Evolutionary conservation across 2,888 invertebrate species (phyloP).

Genomic region (Dioctria rufipes): DNA sequence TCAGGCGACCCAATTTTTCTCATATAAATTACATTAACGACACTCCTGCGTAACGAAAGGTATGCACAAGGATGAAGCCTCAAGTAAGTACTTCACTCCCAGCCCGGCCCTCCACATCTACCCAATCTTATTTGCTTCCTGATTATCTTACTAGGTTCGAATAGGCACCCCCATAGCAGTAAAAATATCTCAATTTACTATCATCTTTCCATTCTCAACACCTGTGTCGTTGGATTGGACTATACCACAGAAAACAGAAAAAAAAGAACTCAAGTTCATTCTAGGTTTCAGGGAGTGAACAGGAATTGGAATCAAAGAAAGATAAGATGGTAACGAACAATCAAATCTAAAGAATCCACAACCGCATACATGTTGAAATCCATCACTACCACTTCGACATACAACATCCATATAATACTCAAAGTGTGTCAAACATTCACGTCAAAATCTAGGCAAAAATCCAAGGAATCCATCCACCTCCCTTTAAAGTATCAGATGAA

Average conservation of each 20-base stretch:
- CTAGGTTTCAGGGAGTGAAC: neutral
- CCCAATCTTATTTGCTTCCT: too few relatives aligned
- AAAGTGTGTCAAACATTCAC: neutral
- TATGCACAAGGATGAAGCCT: constrained; percentile 8
- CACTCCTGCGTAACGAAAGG: constrained; percentile 52
- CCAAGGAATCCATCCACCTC: neutral
- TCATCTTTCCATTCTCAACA: constrained; percentile 1
- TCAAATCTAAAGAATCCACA: neutral
- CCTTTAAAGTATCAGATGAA: constrained; percentile 42
- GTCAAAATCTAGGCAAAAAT: constrained; percentile 10
- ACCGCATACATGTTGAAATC: neutral
- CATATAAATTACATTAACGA: constrained; percentile 60
- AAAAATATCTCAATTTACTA: constrained; percentile 35
- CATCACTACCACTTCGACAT: too few relatives aligned
- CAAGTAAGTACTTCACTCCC: constrained; percentile 15
- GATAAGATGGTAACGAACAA: constrained; percentile 7
- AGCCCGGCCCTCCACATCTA: neutral
- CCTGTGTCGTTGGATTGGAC: neutral
- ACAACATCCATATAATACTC: neutral
- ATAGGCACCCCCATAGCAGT: neutral
- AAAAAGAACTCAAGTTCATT: neutral
- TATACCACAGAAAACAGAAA: constrained; percentile 16
- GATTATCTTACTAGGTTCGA: too few relatives aligned
- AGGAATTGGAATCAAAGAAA: neutral
- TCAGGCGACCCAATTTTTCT: constrained; percentile 59